Conservation (phyloP, 2,888 invertebrate species). For the Arge pagana region DNA sequence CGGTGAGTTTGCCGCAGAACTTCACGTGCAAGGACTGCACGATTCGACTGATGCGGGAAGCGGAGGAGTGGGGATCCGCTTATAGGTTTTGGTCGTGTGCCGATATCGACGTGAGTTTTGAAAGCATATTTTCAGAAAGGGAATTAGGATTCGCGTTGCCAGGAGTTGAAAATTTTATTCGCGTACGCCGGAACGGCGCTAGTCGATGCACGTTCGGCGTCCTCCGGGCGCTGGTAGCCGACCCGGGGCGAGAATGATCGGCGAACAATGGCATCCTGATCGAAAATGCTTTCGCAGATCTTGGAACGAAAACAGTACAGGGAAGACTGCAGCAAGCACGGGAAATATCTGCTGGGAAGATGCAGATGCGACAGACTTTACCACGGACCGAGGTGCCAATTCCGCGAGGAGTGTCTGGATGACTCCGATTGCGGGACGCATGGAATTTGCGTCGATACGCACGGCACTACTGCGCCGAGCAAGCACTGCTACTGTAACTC, state of each 20-base stretch:
- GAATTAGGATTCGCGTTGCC: too few species aligned
- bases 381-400: constrained; percentile 85
- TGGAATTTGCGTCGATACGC: constrained; percentile 82
- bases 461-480: constrained; percentile 79
- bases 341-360: constrained; percentile 75
- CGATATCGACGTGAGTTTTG: constrained; percentile 78
- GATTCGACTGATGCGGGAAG: constrained; percentile 85
- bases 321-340: constrained; percentile 85
- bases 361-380: constrained; percentile 83
- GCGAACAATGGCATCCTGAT: too few species aligned
- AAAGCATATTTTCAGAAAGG: too few species aligned
- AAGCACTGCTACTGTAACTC: constrained; percentile 88
- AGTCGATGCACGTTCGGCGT: too few species aligned
- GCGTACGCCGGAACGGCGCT: too few species aligned
- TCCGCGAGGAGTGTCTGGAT: constrained; percentile 82
- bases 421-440: constrained; percentile 85
- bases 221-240: too few species aligned
- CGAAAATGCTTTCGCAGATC: constrained; percentile 38
- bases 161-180: too few species aligned
- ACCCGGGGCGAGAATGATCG: too few species aligned
- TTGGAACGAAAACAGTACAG: constrained; percentile 71
- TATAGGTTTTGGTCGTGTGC: constrained; percentile 96
- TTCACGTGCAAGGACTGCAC: constrained; percentile 90
- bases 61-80: constrained; percentile 83
- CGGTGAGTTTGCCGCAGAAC: constrained; percentile 78